Percentiles rank a stretch among this genome's conserved stretches.
Conservation (phyloP, 2,888 invertebrate species). For the Beris morrisii region DNA sequence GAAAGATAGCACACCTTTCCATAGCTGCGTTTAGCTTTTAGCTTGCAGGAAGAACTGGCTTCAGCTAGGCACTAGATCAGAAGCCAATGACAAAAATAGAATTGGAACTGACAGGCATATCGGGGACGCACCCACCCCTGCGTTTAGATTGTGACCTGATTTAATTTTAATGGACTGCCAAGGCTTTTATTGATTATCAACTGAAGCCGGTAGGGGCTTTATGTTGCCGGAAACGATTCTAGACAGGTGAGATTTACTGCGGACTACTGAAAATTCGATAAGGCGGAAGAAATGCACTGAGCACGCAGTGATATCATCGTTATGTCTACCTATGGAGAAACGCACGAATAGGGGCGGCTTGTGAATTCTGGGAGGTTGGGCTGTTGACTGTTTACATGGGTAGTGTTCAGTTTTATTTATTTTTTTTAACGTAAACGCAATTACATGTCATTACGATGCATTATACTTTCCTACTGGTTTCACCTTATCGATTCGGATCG, state of each 20-base stretch:
- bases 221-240: too few species aligned
- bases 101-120: conserved; percentile 7
- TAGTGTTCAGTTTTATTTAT: conserved; percentile 9
- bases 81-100: neutral
- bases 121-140: conserved; percentile 10
- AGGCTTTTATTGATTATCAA: neutral
- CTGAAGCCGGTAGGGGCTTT: too few species aligned
- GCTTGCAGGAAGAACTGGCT: neutral
- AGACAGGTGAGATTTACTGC: too few species aligned
- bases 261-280: too few species aligned
- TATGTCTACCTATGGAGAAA: too few species aligned
- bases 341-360: too few species aligned
- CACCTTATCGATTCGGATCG: too few species aligned
- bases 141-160: conserved; percentile 11
- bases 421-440: conserved; percentile 13
- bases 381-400: neutral
- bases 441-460: neutral
- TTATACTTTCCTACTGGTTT: too few species aligned
- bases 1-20: conserved; percentile 5
- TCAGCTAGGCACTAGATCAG: neutral
- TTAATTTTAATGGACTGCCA: conserved; percentile 24
- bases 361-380: too few species aligned
- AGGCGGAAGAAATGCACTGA: too few species aligned
- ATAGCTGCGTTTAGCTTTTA: neutral
- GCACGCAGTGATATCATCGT: too few species aligned